Evolutionary conservation across 2,888 invertebrate species (phyloP), one percentile per base, ranked within the genome.

Genomic region (Drosophila percnosoma): DNA sequence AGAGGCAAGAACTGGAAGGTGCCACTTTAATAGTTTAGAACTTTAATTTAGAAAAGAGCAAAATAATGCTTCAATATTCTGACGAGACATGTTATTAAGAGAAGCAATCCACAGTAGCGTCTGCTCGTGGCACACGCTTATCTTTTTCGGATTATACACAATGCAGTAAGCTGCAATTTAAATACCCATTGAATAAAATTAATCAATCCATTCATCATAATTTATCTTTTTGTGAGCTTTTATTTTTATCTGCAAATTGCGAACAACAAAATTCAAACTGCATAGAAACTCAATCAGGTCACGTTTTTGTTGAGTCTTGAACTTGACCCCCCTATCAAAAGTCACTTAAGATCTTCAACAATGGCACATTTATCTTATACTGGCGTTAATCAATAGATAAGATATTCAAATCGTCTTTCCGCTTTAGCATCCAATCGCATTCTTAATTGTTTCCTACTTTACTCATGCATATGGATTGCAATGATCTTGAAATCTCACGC

Each of bases 311-410:
- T 24, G 24, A n/a, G 31, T 4, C 52, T 27, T 68, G 71, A 71
- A 63, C 78, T 80, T 78, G 78, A 78, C 76, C 78, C 33, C 76
- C 78, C 38, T 5, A 42, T 18, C 36, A n/a, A 51, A 33, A 70
- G 69, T 33, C 58, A 51, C 38, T 42, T 62, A 8, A 57, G 73
- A 73, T 65, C 34, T 65, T 51, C 36, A 31, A n/a, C 15, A 38
- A 29, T 27, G 34, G 38, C 31, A 15, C 36, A 31, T 27, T 29
- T 53, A 64, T 75, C n/a, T 49, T 10, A 53, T 10, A 53, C 15
- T 45, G 40, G 8, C 31, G 53, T 15, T 29, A 34, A 55, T 68
- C 59, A 45, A 48, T n/a, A 61, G 57, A 51, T 45, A 63, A 33
- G 48, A 29, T 62, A 48, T 31, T 29, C 31, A 54, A 48, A 49